Evolutionary conservation across 2,888 invertebrate genomes (phyloP), one percentile per base, ranked within the genome.

Genomic region (Chromoteleia sp.): DNA sequence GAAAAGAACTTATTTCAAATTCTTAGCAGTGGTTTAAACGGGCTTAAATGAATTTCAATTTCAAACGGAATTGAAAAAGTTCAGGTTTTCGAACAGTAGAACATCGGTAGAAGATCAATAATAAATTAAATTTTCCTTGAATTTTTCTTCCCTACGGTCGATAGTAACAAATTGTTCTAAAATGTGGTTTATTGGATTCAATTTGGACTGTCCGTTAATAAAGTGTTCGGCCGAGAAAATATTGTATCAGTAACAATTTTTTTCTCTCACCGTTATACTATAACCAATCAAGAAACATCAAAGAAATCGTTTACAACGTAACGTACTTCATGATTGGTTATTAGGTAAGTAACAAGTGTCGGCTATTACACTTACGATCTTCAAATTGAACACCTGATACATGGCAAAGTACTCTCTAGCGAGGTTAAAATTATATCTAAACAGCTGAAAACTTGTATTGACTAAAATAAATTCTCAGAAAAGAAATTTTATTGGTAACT

Each of bases 311-410:
- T 65, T 77, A 77, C 70, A 71, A 50, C 71, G 48, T 77, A 63
- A 71, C 29, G 48, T 12, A 50, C 61, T 17, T 29, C 17, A 5
- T 59, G 61, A 76, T 71, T 56, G 77, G 65, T 50, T 77, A 65
- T 78, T 78, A 71, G 48, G 17, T 36, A 63, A 17, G 41, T 77
- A 77, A 77, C 70, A 70, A 77, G 77, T 78, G 78, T 71, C 63
- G 71, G 71, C 43, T 71, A 78, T 71, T 78, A 79, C 67, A 63
- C 54, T 73, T 59, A 73, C 30, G 59, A 67, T 59, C 59, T 33
- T 73, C 54, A 65, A 73, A 73, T 50, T 79, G 50, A 79, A 73
- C 67, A 73, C 45, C 73, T 73, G 30, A 73, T 71, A 59, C 65
- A 19, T 48, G 36, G 5, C n/a, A 25, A 45, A 12, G 54, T 39